phyloP scores from a whole-genome alignment of 2,113 vertebrate species.

The Mesitornis unicolor region DNA sequence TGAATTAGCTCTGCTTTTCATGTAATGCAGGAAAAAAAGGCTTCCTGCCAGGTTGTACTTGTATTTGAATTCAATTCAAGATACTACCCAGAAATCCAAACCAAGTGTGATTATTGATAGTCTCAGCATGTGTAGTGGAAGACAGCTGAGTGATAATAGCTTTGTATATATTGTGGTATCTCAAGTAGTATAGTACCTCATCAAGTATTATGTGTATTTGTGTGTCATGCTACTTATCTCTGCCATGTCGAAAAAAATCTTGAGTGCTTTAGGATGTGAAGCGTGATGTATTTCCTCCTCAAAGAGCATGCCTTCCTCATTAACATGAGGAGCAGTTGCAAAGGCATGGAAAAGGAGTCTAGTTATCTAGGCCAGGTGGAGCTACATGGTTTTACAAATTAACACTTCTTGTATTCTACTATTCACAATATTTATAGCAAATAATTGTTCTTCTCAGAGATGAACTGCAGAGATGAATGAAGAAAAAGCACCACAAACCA shows the following conservation, averaged over 20 bases:
- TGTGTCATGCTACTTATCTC: neutral
- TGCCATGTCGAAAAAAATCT: neutral
- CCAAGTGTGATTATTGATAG: slow-evolving; percentile 5
- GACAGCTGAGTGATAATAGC: neutral
- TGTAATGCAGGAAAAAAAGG: neutral
- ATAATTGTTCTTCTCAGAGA: neutral
- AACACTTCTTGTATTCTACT: neutral
- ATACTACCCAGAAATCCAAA: slow-evolving; percentile 1
- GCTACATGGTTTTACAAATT: neutral
- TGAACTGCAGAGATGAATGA: neutral
- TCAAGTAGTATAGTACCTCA: slow-evolving; percentile 1
- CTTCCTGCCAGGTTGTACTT: neutral
- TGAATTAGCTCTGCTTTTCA: neutral
- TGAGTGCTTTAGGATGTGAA: slow-evolving; percentile 10
- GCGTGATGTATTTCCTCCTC: neutral
- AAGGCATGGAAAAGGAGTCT: neutral
- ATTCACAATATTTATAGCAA: neutral
- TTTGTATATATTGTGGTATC: neutral
- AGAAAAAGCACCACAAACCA: neutral
- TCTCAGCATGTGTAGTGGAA: neutral
- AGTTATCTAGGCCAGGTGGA: neutral
- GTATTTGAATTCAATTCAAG: neutral
- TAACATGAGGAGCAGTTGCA: neutral
- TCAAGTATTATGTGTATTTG: neutral
- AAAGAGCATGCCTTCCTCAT: neutral